phyloP scores from a whole-genome alignment of 2,888 invertebrate genomes.

The Drosophila testacea region DNA sequence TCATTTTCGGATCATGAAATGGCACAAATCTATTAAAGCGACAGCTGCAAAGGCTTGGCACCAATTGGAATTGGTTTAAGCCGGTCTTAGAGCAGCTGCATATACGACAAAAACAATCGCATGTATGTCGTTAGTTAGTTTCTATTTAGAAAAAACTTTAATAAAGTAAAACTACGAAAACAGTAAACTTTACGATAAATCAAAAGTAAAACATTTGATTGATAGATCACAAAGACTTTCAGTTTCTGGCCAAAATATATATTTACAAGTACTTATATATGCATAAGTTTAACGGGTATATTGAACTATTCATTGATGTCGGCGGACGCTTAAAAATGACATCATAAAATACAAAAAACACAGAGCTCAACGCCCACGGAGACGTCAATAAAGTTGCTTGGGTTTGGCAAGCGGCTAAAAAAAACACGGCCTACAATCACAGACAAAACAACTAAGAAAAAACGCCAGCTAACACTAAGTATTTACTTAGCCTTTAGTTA shows the following conservation, averaged over 20 bases:
- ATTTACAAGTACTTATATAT: not conserved
- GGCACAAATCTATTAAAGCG: conserved; percentile 60
- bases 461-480: conserved; percentile 12
- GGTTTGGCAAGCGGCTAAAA: conserved; percentile 52
- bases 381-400: conserved; percentile 33
- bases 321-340: conserved; percentile 49
- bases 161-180: conserved; percentile 1
- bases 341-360: conserved; percentile 46
- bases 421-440: conserved; percentile 44
- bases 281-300: conserved; percentile 42
- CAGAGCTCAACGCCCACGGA: conserved; percentile 39
- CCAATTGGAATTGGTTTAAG: conserved; percentile 58
- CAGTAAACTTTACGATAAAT: not conserved
- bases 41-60: conserved; percentile 60
- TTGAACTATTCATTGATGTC: conserved; percentile 52
- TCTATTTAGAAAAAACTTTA: not conserved
- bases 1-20: conserved; percentile 67
- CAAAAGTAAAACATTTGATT: not conserved
- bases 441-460: conserved; percentile 16
- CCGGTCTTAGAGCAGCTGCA: conserved; percentile 35
- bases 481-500: conserved; percentile 55
- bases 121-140: conserved; percentile 1
- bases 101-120: not conserved
- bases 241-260: conserved; percentile 31
- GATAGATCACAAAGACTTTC: conserved; percentile 41